Conservation (phyloP, 2,888 invertebrate species). For the Pollenia amentaria region DNA sequence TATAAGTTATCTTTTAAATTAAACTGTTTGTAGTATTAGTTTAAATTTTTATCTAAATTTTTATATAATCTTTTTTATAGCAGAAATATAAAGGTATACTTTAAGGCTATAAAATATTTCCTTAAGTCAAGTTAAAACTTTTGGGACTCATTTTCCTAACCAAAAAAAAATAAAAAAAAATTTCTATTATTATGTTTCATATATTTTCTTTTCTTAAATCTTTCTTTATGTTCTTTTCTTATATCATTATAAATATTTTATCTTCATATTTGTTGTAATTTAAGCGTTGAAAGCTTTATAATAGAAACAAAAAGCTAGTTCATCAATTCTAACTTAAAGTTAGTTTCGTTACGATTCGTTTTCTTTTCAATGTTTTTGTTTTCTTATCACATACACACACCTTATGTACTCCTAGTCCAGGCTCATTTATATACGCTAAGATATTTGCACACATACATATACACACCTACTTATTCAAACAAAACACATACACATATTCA, state of each 20-base stretch:
- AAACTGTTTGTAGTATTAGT: too few relatives aligned
- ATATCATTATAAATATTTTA: conserved; percentile 29
- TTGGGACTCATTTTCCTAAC: too few relatives aligned
- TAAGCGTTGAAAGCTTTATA: conserved; percentile 46
- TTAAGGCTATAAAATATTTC: too few relatives aligned
- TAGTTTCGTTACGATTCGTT: background rate
- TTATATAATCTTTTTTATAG: too few relatives aligned
- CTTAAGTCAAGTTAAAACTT: too few relatives aligned
- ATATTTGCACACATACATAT: conserved; percentile 20
- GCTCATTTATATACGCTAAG: conserved; percentile 44
- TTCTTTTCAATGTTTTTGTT: background rate
- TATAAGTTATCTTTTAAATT: too few relatives aligned
- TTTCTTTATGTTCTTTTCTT: too few relatives aligned
- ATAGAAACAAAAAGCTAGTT: conserved; percentile 71
- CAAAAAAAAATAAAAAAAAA: too few relatives aligned
- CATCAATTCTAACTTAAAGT: conserved; percentile 77
- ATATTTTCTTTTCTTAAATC: too few relatives aligned
- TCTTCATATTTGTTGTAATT: conserved; percentile 11
- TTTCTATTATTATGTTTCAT: too few relatives aligned
- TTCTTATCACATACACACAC: conserved; percentile 37
- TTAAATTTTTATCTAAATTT: too few relatives aligned
- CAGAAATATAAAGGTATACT: too few relatives aligned
- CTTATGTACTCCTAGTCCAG: conserved; percentile 10
- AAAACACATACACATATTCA: background rate
- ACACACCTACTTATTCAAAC: background rate